phyloP scores from a whole-genome alignment of 2,113 vertebrate genomes.

The Dipodomys stephensi region DNA sequence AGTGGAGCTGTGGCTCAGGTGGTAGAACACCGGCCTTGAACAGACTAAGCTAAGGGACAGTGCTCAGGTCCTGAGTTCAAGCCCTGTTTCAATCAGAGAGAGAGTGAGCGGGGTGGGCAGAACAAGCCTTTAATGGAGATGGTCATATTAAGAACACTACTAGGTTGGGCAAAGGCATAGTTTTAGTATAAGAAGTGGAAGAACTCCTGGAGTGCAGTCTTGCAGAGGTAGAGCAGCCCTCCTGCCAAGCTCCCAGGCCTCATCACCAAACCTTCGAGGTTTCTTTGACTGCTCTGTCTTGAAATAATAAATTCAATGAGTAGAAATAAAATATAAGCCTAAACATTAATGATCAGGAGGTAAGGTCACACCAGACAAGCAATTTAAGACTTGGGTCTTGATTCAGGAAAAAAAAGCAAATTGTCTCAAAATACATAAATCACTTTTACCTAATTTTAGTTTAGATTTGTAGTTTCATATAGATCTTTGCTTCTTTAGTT shows the following conservation, averaged over 20 bases:
- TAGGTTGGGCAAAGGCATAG: background rate
- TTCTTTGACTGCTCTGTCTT: background rate
- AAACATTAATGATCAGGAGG: background rate
- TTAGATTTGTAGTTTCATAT: conserved; percentile 31
- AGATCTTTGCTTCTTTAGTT: background rate
- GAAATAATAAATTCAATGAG: background rate
- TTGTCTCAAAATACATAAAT: conserved; percentile 47
- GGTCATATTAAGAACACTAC: background rate
- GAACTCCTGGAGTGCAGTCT: background rate
- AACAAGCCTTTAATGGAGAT: background rate
- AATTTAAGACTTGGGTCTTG: conserved; percentile 46
- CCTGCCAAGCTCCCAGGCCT: background rate
- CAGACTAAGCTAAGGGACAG: no score
- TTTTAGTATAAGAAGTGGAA: background rate
- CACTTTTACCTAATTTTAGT: conserved; percentile 25
- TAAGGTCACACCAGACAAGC: conserved; percentile 9
- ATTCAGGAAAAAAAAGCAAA: conserved; percentile 28
- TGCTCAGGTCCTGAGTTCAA: no score
- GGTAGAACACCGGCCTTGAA: no score
- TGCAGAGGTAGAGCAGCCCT: background rate
- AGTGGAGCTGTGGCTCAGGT: no score
- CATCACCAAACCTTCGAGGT: background rate
- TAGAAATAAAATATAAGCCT: background rate
- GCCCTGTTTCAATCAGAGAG: no score
- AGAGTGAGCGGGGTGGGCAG: background rate